Evolutionary conservation across 2,888 invertebrate genomes (phyloP).

Genomic region (Amiota communis): DNA sequence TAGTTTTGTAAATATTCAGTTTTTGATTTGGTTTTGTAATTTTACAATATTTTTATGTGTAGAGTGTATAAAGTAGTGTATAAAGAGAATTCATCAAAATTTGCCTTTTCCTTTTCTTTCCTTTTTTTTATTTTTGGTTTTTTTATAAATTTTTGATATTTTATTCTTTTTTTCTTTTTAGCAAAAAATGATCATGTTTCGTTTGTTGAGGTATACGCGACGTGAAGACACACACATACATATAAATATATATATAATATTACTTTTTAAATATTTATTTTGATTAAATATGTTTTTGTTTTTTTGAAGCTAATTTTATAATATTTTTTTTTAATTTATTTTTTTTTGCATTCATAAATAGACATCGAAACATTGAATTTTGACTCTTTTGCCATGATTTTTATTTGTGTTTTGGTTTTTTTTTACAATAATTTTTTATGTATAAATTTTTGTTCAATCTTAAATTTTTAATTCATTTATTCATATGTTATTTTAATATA

Average conservation of each 20-base stretch:
- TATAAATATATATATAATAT: conserved; percentile 56
- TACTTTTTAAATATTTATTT: conserved; percentile 41
- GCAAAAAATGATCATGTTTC: conserved; percentile 54
- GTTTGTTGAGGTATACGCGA: conserved; percentile 76
- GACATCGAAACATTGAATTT: conserved; percentile 57
- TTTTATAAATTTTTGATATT: conserved; percentile 45
- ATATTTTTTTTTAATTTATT: conserved; percentile 47
- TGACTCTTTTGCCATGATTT: conserved; percentile 19
- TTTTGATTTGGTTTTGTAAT: conserved; percentile 48
- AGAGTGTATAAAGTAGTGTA: conserved; percentile 50
- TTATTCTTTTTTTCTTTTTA: conserved; percentile 36
- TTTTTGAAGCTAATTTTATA: conserved; percentile 47
- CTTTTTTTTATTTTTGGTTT: conserved; percentile 47
- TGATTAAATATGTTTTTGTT: conserved; percentile 32
- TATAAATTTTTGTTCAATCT: too few species aligned
- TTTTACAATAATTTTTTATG: conserved; percentile 17
- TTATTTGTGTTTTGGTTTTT: conserved; percentile 25
- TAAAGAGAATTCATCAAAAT: too few species aligned
- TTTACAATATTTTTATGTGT: conserved; percentile 45
- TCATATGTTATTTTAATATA: conserved; percentile 47
- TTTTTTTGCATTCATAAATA: conserved; percentile 48
- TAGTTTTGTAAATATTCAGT: background rate
- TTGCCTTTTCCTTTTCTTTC: too few species aligned
- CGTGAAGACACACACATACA: conserved; percentile 74
- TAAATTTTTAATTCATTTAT: background rate